Base-by-base conservation (phyloP, 2,113 vertebrate genomes). In the Hippocampus mohnikei region DNA sequence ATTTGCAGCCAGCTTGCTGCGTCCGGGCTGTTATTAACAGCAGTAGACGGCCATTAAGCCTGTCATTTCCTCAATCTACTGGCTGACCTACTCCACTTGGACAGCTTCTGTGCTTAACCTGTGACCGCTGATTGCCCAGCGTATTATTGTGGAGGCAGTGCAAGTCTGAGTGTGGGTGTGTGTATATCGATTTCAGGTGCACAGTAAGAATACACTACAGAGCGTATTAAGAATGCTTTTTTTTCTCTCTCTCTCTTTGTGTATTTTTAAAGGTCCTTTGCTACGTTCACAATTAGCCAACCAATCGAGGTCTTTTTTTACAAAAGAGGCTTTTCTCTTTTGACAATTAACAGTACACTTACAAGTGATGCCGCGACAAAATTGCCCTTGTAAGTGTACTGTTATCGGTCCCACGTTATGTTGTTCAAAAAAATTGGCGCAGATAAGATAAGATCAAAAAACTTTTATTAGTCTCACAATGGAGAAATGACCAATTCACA, bases 31-130 rank as follows among this genome's bases (percentile, higher is more conserved):
- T 82, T 74, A 93, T 93, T 93, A 93, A 76, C 73, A 77, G 73
- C 81, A 80, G 81, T 78, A 88, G 83, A 73, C 81, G 65, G 81
- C 87, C 86, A 90, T 88, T 90, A 87, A 86, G 84, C 85, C 89
- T 52, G 44, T 87, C 89, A 89, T 88, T 88, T 87, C 62, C 76
- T 68, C 82, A 53, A 81, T 81, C 72, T 81, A 85, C 74, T 52
- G 73, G 83, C 72, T 88, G 85, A 90, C 87, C 88, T 56, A 74
- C 77, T 87, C 85, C 84, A 10, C 84, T 89, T 82, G 73, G 77
- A 84, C 71, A 75, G 76, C 76, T 75, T 79, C 86, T 88, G 84
- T 79, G 70, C 67, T 90, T 87, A 88, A 89, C 85, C 89, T 85
- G 2, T 88, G 89, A 91, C 83, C 91, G 79, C 67, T 13, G 67